Evolutionary conservation across 2,888 invertebrate species (phyloP).

Genomic region (Erynnis tages): DNA sequence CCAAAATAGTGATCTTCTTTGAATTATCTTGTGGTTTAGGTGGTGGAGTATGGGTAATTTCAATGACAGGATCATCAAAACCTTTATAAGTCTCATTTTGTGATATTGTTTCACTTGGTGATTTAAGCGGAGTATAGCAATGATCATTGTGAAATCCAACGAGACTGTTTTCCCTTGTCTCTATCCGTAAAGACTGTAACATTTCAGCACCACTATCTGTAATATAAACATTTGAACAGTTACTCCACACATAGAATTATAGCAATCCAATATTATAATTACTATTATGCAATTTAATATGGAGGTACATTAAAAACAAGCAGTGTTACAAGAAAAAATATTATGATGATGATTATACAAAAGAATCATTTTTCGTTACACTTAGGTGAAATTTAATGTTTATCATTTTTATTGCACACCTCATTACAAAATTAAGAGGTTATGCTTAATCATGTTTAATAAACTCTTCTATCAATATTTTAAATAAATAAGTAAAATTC

Average conservation of each 20-base stretch:
- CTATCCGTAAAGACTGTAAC: slow-evolving; percentile 73
- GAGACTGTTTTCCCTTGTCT: slow-evolving; percentile 77
- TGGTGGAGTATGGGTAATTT: slow-evolving; percentile 68
- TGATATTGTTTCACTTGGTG: slow-evolving; percentile 79
- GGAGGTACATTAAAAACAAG: too few relatives aligned
- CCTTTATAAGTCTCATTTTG: slow-evolving; percentile 55
- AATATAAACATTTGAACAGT: slow-evolving; percentile 32
- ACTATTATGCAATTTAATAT: too few relatives aligned
- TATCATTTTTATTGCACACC: too few relatives aligned
- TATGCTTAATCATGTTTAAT: background rate
- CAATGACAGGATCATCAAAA: slow-evolving; percentile 71
- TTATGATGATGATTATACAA: too few relatives aligned
- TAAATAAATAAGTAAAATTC: background rate
- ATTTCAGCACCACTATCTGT: slow-evolving; percentile 77
- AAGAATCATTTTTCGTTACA: too few relatives aligned
- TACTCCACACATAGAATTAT: too few relatives aligned
- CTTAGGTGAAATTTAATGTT: too few relatives aligned
- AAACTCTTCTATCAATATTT: too few relatives aligned
- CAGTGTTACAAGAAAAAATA: too few relatives aligned
- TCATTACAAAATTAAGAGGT: too few relatives aligned
- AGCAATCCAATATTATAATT: too few relatives aligned
- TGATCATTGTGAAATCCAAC: slow-evolving; percentile 89
- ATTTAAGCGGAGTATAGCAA: slow-evolving; percentile 88
- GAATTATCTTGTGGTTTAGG: slow-evolving; percentile 68
- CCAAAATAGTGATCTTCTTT: slow-evolving; percentile 75